phyloP scores from a whole-genome alignment of 2,888 invertebrate genomes.

The Creontiades dilutus region DNA sequence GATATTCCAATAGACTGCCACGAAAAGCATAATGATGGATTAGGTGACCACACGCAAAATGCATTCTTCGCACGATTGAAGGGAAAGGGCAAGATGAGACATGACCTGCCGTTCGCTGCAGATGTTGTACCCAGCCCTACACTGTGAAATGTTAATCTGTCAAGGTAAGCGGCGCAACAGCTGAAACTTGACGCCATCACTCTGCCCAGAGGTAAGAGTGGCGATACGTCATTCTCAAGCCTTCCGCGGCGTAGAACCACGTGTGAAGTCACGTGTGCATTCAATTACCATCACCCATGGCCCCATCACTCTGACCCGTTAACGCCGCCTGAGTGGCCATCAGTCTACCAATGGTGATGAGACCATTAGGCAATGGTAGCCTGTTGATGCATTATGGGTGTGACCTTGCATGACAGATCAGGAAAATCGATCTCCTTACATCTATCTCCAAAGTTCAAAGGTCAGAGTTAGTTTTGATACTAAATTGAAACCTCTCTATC shows the following conservation, averaged over 20 bases:
- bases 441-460: not conserved
- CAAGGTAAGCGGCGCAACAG: not conserved
- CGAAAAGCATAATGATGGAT: too few species aligned
- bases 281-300: not conserved
- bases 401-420: not conserved
- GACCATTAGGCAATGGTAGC: not conserved
- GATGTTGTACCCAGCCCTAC: not conserved
- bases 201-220: not conserved
- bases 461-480: too few species aligned
- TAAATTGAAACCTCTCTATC: too few species aligned
- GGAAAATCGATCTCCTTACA: not conserved
- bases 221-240: conserved; percentile 9
- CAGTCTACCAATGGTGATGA: not conserved
- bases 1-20: too few species aligned
- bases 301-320: not conserved
- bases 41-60: too few species aligned
- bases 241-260: not conserved
- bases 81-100: not conserved
- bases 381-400: not conserved
- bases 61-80: too few species aligned
- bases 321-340: conserved; percentile 12
- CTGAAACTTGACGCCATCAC: not conserved
- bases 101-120: not conserved
- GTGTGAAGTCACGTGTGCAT: not conserved
- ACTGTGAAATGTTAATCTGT: not conserved